Evolutionary conservation across 2,113 vertebrate species (phyloP).

Genomic region (Gymnocephalus cernua): DNA sequence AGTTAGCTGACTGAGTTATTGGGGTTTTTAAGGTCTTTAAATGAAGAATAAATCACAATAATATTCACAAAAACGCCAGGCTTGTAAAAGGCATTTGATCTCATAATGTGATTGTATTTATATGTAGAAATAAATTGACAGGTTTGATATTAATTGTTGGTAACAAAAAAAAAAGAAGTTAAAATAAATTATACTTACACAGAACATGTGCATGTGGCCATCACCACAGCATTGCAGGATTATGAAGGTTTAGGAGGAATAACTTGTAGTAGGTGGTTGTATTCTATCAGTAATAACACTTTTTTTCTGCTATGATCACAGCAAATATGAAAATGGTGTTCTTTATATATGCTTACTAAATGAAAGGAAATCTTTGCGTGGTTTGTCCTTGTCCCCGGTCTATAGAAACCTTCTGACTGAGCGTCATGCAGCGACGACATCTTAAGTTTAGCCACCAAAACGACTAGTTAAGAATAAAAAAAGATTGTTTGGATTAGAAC

Average conservation of each 20-base stretch:
- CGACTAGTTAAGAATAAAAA: too few relatives aligned
- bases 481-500: too few relatives aligned
- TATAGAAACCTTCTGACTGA: too few relatives aligned
- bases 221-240: too few relatives aligned
- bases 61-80: neutral
- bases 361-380: neutral
- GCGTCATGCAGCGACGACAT: too few relatives aligned
- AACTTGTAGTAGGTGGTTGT: neutral
- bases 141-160: neutral
- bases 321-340: neutral
- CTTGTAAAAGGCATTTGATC: neutral
- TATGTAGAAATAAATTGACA: neutral
- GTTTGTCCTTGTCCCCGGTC: too few relatives aligned
- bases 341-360: neutral
- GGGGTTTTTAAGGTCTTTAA: neutral
- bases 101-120: neutral
- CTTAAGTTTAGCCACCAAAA: too few relatives aligned
- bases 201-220: neutral
- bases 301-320: neutral
- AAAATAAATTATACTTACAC: neutral
- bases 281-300: neutral
- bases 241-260: neutral
- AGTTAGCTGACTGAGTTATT: slow-evolving; percentile 18
- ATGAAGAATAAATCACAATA: neutral
- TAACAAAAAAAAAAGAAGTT: neutral